phyloP scores from a whole-genome alignment of 2,113 vertebrate species.

The Perca fluviatilis region DNA sequence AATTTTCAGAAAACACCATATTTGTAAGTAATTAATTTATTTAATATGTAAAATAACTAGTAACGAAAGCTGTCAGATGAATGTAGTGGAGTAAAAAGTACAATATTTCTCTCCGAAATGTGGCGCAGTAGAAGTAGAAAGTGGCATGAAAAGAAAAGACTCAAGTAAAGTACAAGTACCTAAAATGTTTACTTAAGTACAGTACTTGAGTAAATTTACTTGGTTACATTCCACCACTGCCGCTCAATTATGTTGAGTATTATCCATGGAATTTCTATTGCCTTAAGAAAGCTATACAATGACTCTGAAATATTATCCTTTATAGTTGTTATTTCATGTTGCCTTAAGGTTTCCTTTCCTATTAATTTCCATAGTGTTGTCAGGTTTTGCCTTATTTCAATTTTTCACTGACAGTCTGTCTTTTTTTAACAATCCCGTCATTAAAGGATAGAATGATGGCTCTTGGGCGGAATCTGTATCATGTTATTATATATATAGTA shows the following conservation, averaged over 20 bases:
- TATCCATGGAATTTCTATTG: neutral
- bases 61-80: too few relatives aligned
- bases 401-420: neutral
- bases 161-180: too few relatives aligned
- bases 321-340: neutral
- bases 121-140: too few relatives aligned
- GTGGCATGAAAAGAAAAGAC: too few relatives aligned
- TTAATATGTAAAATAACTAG: too few relatives aligned
- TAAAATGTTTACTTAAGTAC: too few relatives aligned
- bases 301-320: neutral
- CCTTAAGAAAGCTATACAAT: neutral
- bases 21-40: too few relatives aligned
- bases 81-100: too few relatives aligned
- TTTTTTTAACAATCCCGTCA: neutral
- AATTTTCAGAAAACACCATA: too few relatives aligned
- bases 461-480: conserved; percentile 9
- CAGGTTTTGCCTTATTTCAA: neutral
- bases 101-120: too few relatives aligned
- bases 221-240: too few relatives aligned
- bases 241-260: neutral
- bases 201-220: too few relatives aligned
- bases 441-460: neutral
- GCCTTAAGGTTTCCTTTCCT: neutral
- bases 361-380: neutral
- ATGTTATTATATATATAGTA: neutral